Conservation (phyloP, 2,888 invertebrate genomes). For the Scaptomyza reducta region DNA sequence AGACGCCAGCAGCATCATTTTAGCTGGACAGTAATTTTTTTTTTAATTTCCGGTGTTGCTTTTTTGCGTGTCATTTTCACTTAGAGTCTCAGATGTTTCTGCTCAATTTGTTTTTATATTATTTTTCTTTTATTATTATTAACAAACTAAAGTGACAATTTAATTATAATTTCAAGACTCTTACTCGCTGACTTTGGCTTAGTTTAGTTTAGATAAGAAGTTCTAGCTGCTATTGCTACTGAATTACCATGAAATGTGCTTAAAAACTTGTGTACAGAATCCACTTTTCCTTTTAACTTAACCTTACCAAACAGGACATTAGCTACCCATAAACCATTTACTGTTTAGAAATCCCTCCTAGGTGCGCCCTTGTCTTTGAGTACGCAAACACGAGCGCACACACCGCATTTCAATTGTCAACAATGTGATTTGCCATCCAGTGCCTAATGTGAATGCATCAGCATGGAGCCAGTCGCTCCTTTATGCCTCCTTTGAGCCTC, state of each 20-base stretch:
- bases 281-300: not conserved
- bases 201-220: too few relatives aligned
- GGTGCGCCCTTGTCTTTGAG: slow-evolving; percentile 35
- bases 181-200: too few relatives aligned
- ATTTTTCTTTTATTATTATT: not conserved
- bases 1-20: not conserved
- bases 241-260: too few relatives aligned
- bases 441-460: slow-evolving; percentile 68
- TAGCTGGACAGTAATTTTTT: not conserved
- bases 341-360: slow-evolving; percentile 4
- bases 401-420: slow-evolving; percentile 69
- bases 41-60: not conserved
- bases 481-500: slow-evolving; percentile 38
- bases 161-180: too few relatives aligned
- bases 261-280: too few relatives aligned
- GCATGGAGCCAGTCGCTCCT: slow-evolving; percentile 42
- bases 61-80: not conserved
- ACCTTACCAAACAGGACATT: too few relatives aligned
- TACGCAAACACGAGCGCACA: slow-evolving; percentile 52
- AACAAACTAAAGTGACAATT: too few relatives aligned
- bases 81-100: not conserved
- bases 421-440: slow-evolving; percentile 41
- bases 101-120: not conserved
- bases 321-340: too few relatives aligned
- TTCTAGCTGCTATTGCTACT: too few relatives aligned